A percentile compares a stretch with the other conserved stretches of the same genome.
Conservation (phyloP, 2,797 vertebrate genomes). For the Dryobates pubescens region DNA sequence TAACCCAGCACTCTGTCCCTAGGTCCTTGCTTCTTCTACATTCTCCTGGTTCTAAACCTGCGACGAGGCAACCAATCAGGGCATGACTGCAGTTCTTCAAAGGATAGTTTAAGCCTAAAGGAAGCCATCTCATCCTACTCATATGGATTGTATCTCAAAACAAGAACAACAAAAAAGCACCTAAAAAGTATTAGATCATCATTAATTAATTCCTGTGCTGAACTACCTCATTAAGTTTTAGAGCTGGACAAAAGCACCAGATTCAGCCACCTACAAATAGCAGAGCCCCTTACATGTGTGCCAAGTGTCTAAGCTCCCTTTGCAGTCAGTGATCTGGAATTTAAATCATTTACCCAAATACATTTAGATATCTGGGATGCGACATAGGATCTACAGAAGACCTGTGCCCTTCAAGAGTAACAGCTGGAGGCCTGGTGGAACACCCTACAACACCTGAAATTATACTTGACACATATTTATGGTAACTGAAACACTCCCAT, state of each 20-base stretch:
- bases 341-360: background rate
- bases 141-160: background rate
- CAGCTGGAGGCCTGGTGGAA: background rate
- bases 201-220: background rate
- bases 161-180: background rate
- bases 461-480: background rate
- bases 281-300: rapidly evolving
- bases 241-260: background rate
- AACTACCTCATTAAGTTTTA: background rate
- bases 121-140: background rate
- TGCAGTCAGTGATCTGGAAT: background rate
- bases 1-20: background rate
- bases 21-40: background rate
- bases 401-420: background rate
- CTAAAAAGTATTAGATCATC: background rate
- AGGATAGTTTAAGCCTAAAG: background rate
- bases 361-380: background rate
- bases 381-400: background rate
- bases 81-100: background rate
- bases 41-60: background rate
- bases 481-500: background rate
- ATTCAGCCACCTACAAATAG: background rate
- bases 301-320: no score
- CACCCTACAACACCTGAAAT: background rate
- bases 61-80: background rate